Conservation (phyloP, 2,113 vertebrate species). For the Baryphthengus martii region DNA sequence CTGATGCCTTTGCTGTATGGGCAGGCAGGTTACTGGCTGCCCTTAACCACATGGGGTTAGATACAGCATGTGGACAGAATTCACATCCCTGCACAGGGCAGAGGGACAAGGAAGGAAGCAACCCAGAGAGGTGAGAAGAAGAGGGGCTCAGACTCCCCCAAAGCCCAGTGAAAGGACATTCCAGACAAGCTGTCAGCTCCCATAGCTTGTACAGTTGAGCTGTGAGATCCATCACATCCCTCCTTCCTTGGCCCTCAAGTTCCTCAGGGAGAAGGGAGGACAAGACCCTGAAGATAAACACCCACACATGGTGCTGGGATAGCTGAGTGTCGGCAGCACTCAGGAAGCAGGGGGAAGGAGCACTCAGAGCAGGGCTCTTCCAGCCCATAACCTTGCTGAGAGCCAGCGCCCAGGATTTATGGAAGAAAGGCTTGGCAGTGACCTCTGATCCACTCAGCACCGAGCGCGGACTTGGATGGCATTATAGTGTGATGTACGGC, state of each 20-base stretch:
- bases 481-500: constrained; percentile 64
- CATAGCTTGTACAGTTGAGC: neutral
- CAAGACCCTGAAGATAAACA: neutral
- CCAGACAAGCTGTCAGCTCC: neutral
- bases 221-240: neutral
- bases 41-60: neutral
- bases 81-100: neutral
- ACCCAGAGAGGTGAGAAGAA: neutral
- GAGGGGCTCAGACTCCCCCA: neutral
- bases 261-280: neutral
- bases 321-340: fast-evolving
- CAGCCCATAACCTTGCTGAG: constrained; percentile 51
- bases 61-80: neutral
- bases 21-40: neutral
- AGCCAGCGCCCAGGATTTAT: constrained; percentile 48
- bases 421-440: constrained; percentile 60
- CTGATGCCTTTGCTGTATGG: neutral
- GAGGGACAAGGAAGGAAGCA: fast-evolving
- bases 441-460: constrained; percentile 63
- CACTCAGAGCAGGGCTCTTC: neutral
- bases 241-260: neutral
- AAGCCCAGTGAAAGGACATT: neutral
- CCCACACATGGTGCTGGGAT: neutral
- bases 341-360: neutral
- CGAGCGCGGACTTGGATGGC: constrained; percentile 29